Evolutionary conservation across 2,113 vertebrate genomes (phyloP).

Genomic region (Mormyrus lacerda): DNA sequence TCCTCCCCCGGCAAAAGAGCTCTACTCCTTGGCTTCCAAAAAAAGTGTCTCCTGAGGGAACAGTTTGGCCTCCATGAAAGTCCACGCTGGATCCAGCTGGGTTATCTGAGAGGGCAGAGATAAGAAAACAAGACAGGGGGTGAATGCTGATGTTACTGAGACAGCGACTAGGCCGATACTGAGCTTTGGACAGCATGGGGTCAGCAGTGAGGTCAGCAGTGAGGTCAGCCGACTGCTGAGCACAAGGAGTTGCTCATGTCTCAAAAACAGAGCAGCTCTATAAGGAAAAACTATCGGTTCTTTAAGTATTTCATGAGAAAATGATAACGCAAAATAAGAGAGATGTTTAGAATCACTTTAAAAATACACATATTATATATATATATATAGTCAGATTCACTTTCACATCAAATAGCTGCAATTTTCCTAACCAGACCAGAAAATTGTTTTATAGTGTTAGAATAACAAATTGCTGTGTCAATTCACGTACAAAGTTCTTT

Average conservation of each 20-base stretch:
- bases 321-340: neutral
- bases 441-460: neutral
- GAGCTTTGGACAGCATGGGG: neutral
- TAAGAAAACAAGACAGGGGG: slow-evolving; percentile 13
- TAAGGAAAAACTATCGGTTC: neutral
- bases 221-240: neutral
- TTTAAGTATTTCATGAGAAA: neutral
- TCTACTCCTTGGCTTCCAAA: slow-evolving; percentile 77
- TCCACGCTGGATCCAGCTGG: slow-evolving; percentile 74
- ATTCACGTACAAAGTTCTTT: neutral
- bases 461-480: neutral
- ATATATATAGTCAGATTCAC: neutral
- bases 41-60: slow-evolving; percentile 84
- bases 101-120: slow-evolving; percentile 58
- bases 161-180: neutral
- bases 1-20: slow-evolving; percentile 36
- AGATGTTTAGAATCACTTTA: neutral
- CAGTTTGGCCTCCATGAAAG: slow-evolving; percentile 75
- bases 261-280: neutral
- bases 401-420: neutral
- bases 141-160: slow-evolving; percentile 4
- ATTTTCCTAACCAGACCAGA: neutral
- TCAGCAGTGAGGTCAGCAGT: neutral
- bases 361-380: neutral
- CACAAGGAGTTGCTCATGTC: neutral